Percentiles rank a stretch among this genome's conserved stretches.
These are phyloP conservation scores for Leptinotarsa haldemani DNA, from an alignment of 2,888 invertebrate species.

Conservation along the genomic window DNA sequence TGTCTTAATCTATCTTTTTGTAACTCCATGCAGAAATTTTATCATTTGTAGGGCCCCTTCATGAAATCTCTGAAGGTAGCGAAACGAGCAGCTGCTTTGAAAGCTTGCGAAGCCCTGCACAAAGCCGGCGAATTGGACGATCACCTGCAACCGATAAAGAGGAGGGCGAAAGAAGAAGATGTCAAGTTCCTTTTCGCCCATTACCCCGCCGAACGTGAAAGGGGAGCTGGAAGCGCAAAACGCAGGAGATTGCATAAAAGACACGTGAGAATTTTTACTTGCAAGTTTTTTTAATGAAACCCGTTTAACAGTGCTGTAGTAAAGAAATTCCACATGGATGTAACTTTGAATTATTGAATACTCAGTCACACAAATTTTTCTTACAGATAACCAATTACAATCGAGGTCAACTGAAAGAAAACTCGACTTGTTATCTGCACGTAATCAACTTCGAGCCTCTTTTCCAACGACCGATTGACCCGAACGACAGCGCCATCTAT, in stretches of 20 bases:
- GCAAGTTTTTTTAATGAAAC: too few relatives aligned
- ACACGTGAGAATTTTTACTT: slow-evolving; percentile 69
- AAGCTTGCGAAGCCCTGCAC: slow-evolving; percentile 79
- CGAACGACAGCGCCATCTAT: slow-evolving; percentile 69
- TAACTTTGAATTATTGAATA: too few relatives aligned
- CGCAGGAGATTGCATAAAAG: slow-evolving; percentile 61
- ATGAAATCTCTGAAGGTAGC: slow-evolving; percentile 73
- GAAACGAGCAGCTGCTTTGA: slow-evolving; percentile 85
- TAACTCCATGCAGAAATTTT: neutral
- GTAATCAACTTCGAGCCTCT: slow-evolving; percentile 70
- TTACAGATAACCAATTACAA: slow-evolving; percentile 27
- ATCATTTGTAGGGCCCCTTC: slow-evolving; percentile 69
- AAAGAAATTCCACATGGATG: too few relatives aligned
- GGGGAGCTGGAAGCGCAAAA: slow-evolving; percentile 54
- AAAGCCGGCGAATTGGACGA: slow-evolving; percentile 78
- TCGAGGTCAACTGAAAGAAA: slow-evolving; percentile 59
- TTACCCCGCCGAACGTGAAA: slow-evolving; percentile 68
- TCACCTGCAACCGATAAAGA: slow-evolving; percentile 74
- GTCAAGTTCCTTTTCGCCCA: slow-evolving; percentile 73
- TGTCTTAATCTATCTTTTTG: too few relatives aligned
- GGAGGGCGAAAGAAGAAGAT: slow-evolving; percentile 62
- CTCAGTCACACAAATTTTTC: neutral
- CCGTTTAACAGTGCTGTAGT: too few relatives aligned
- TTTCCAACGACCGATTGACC: slow-evolving; percentile 66
- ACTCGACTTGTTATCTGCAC: slow-evolving; percentile 67